Evolutionary conservation across 2,888 invertebrate species (phyloP).

Genomic region (Ectemnius cavifrons): DNA sequence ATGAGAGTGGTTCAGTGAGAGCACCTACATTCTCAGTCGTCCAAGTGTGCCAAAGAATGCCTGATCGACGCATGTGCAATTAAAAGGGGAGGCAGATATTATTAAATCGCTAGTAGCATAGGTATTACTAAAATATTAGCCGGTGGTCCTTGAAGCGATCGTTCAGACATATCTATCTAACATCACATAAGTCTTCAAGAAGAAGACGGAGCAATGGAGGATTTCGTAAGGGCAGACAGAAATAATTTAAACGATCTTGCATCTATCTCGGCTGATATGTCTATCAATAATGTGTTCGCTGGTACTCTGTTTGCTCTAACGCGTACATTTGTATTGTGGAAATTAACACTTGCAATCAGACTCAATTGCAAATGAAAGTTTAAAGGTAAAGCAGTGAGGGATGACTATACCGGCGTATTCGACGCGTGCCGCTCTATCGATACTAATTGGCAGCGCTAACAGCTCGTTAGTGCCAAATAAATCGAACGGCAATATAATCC

Average conservation of each 20-base stretch:
- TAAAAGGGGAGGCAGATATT: constrained; percentile 2
- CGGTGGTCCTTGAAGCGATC: neutral
- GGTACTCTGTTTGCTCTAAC: too few species aligned
- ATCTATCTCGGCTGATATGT: constrained; percentile 21
- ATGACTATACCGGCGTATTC: too few species aligned
- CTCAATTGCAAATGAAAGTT: too few species aligned
- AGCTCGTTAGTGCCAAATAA: constrained; percentile 43
- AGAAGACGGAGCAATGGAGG: neutral
- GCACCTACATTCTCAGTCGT: too few species aligned
- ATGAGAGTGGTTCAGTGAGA: too few species aligned
- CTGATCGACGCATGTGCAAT: neutral
- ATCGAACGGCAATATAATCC: constrained; percentile 29
- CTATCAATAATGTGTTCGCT: constrained; percentile 20
- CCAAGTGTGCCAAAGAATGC: constrained; percentile 19
- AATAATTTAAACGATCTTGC: constrained; percentile 32
- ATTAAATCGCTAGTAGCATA: constrained; percentile 9
- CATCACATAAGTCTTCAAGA: neutral
- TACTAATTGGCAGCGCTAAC: constrained; percentile 52
- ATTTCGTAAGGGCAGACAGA: constrained; percentile 33
- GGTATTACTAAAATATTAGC: neutral
- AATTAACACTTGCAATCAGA: too few species aligned
- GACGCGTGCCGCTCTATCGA: constrained; percentile 46
- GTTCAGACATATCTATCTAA: neutral
- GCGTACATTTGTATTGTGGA: too few species aligned
- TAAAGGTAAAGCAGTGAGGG: too few species aligned